phyloP scores from a whole-genome alignment of 1,140 invertebrate genomes.

The Heliconius melpomene region DNA sequence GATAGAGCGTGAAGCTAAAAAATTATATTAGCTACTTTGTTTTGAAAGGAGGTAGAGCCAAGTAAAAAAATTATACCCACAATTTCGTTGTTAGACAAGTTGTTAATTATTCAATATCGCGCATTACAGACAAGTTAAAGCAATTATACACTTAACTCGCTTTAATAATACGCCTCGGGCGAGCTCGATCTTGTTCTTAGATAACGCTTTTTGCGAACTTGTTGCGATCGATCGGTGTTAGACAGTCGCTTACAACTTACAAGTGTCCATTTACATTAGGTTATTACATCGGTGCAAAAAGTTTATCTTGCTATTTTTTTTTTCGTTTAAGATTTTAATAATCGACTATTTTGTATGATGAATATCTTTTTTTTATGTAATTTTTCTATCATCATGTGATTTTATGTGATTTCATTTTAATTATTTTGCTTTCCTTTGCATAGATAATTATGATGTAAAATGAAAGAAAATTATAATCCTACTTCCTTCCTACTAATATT shows the following conservation, averaged over 20 bases:
- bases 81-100: conserved; percentile 22
- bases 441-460: no score
- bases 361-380: no score
- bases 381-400: no score
- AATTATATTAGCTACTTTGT: not conserved
- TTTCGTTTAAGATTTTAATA: no score
- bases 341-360: no score
- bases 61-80: not conserved
- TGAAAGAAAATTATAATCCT: no score
- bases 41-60: not conserved
- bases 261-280: not conserved
- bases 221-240: conserved; percentile 22
- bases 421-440: no score
- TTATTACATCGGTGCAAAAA: not conserved
- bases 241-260: not conserved
- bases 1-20: no score
- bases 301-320: not conserved
- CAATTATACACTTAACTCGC: conserved; percentile 43
- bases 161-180: conserved; percentile 41
- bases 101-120: conserved; percentile 32
- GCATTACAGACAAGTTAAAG: conserved; percentile 26
- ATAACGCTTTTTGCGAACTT: conserved; percentile 29
- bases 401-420: no score
- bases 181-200: conserved; percentile 34
- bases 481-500: no score